A percentile compares a stretch with the other conserved stretches of the same genome.
Conservation (phyloP, 1,140 invertebrate species). For the Trichonephila inaurata region DNA sequence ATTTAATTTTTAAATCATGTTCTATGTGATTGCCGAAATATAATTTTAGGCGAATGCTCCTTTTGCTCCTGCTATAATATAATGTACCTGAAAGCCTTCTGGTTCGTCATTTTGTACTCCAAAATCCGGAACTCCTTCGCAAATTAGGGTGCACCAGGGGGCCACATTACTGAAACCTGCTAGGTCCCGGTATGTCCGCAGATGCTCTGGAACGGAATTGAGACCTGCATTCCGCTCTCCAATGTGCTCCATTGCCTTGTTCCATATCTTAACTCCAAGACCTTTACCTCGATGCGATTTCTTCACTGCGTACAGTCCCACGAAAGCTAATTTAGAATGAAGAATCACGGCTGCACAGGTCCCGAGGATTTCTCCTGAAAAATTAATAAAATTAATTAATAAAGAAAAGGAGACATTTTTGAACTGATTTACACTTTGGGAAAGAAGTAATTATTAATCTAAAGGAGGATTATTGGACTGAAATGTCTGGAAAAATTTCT, state of each 20-base stretch:
- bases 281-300: conserved; percentile 74
- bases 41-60: not conserved
- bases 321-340: conserved; percentile 74
- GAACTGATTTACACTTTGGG: too few species aligned
- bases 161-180: conserved; percentile 77
- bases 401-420: too few species aligned
- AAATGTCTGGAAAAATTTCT: too few species aligned
- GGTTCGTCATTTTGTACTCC: not conserved
- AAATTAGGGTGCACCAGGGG: conserved; percentile 49
- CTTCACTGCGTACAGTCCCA: conserved; percentile 78
- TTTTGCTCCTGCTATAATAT: not conserved
- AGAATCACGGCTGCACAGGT: conserved; percentile 77
- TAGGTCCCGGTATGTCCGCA: conserved; percentile 77
- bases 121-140: not conserved
- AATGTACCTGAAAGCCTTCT: conserved; percentile 50
- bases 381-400: too few species aligned
- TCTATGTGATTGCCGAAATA: too few species aligned
- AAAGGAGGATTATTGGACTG: too few species aligned
- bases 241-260: conserved; percentile 77
- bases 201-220: conserved; percentile 78
- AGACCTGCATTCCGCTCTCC: conserved; percentile 77
- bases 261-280: conserved; percentile 77
- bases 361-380: conserved; percentile 77
- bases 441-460: too few species aligned
- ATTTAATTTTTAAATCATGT: too few species aligned